Base-by-base conservation (phyloP, 2,113 vertebrate genomes). In the Asarcornis scutulata region DNA sequence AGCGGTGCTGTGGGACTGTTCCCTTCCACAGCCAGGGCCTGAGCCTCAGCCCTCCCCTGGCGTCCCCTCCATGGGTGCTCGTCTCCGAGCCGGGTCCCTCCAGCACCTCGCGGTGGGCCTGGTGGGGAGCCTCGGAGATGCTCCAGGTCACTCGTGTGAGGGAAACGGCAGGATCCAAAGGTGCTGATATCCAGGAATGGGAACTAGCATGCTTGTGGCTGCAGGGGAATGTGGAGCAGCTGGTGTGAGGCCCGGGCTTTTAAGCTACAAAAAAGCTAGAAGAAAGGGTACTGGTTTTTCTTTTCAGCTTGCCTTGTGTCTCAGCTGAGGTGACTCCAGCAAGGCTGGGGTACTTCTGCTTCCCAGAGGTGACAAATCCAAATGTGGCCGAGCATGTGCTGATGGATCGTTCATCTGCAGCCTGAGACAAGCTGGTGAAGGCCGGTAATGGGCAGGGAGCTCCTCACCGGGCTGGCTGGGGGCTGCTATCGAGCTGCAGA, bases 181-280 rank as follows among this genome's bases (percentile, higher is more conserved):
- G 29, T 21, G 17, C 66, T 14, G 46, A 21, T 9, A 22, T 38
- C 50, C 32, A 2, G 20, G 26, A 46, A 34, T 0, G 4, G 48
- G 36, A 18, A 22, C 26, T 25, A 5, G 29, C 1, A 9, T 6
- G 40, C 52, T 5, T 1, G 0, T 8, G 50, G 18, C 26, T 48
- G 4, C 10, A 13, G 58, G n/a, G 36, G 22, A n/a, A 16, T 2
- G 12, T 2, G 27, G 56, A 58, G 56, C 56, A 32, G 56, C 56
- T 11, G 56, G 31, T 11, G 42, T 12, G n/a, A 8, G 3, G 21
- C 78, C 78, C 11, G 10, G 15, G 42, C 36, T 32, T 89, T 68
- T 11, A 23, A 23, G 50, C 59, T 64, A 25, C 53, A 29, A 36
- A 32, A 11, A 44, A 55, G n/a, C 40, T 32, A 32, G n/a, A 60